Evolutionary conservation across 2,113 vertebrate species (phyloP).

Genomic region (Anoura caudifer): DNA sequence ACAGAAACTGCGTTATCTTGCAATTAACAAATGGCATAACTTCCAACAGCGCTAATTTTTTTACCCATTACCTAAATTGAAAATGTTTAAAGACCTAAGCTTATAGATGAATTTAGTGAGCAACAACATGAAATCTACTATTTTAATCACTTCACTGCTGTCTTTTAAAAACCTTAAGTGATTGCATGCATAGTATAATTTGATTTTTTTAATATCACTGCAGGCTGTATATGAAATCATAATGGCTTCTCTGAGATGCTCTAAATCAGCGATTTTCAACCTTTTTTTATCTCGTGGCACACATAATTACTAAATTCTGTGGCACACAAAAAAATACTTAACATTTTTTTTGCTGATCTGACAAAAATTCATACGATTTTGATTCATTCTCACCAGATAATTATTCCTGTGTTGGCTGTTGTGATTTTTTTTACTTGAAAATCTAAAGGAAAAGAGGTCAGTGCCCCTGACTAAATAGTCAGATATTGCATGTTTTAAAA

Average conservation of each 20-base stretch:
- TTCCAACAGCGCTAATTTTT: not conserved
- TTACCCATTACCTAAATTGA: not conserved
- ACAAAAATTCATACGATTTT: too few species aligned
- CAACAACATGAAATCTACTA: not conserved
- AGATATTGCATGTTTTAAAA: too few species aligned
- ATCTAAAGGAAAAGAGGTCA: too few species aligned
- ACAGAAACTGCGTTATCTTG: not conserved
- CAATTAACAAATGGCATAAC: not conserved
- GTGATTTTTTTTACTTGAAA: too few species aligned
- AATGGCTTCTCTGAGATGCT: not conserved
- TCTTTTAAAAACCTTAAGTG: not conserved
- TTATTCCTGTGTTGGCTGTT: too few species aligned
- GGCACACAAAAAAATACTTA: too few species aligned
- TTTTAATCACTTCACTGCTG: not conserved
- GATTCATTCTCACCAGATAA: too few species aligned
- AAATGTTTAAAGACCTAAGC: not conserved
- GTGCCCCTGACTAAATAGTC: too few species aligned
- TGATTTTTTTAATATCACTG: not conserved
- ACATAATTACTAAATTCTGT: too few species aligned
- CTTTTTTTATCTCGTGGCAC: too few species aligned
- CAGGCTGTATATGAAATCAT: not conserved
- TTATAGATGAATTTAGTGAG: not conserved
- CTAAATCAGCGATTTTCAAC: not conserved
- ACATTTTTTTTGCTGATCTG: too few species aligned
- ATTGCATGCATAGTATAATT: not conserved